Base-by-base conservation (phyloP, 2,888 invertebrate species). In the Lithophane semibrunnea region DNA sequence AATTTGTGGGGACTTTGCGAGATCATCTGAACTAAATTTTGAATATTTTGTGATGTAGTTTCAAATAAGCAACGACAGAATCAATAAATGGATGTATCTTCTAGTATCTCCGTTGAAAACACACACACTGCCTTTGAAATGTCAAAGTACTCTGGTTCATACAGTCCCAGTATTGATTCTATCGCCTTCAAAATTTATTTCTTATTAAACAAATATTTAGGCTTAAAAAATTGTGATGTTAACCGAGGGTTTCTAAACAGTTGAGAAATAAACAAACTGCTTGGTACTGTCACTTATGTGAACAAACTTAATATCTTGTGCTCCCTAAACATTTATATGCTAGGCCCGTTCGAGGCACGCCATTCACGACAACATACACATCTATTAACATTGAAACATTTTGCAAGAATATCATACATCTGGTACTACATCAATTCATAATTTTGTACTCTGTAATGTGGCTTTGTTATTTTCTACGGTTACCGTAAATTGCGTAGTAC, bases 301-400 rank as follows among this genome's bases (percentile, higher is more conserved):
- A 84, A 79, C 79, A 88, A 89, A 88, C 88, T 81, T 89, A 88
- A 88, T 87, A 86, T 84, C 29, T 86, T 83, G 88, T 85, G 88
- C 89, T 84, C 68, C 73, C 84, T 88, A 83, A 73, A 80, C 75
- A 64, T n/a, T n/a, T n/a, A n/a, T 80, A 85, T 74, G 71, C 87
- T 88, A 87, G 70, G 60, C 54, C 77, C 86, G 82, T 84, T 73
- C 88, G 82, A 81, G 78, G 47, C 72, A 42, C 75, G 58, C 80
- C 80, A 77, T 81, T 78, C 80, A 88, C 86, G 84, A 72, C 81
- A 86, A 88, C 77, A 88, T 89, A 88, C 79, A 82, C 79, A 82
- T 87, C 70, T 85, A 88, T 82, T 78, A 88, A 84, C 83, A 79
- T 87, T 74, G 85, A 84, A 84, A 88, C 77, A 86, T 81, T 79